A percentile compares a stretch with the other conserved stretches of the same genome.
phyloP scores from a whole-genome alignment of 2,888 invertebrate genomes.

The Synergus itoensis region DNA sequence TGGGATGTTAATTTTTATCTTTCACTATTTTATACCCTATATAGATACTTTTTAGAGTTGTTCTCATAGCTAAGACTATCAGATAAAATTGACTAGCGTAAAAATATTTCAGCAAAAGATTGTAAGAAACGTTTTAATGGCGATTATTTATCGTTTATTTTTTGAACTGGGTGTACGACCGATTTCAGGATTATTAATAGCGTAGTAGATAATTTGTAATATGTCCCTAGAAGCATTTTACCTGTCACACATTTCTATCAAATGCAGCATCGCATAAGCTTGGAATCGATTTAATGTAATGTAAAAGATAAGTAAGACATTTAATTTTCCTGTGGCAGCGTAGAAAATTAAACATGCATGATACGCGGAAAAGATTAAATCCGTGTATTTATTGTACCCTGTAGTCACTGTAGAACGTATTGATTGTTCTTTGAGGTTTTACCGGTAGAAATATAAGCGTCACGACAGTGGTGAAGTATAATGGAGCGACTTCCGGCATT shows the following conservation, averaged over 20 bases:
- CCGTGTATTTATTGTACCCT: slow-evolving; percentile 16
- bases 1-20: neutral
- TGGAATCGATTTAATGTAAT: slow-evolving; percentile 18
- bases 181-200: neutral
- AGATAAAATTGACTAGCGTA: neutral
- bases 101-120: neutral
- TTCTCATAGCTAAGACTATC: neutral
- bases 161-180: neutral
- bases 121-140: neutral
- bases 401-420: neutral
- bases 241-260: slow-evolving; percentile 1
- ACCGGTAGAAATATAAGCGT: slow-evolving; percentile 19
- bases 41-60: neutral
- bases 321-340: neutral
- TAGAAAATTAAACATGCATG: slow-evolving; percentile 19
- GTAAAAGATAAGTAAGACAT: slow-evolving; percentile 17
- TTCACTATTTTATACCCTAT: neutral
- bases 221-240: neutral
- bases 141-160: neutral
- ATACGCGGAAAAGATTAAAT: slow-evolving; percentile 22
- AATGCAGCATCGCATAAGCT: slow-evolving; percentile 1
- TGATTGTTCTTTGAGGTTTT: slow-evolving; percentile 31
- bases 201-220: neutral
- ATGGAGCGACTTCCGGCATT: slow-evolving; percentile 51
- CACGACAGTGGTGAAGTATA: slow-evolving; percentile 39